phyloP scores from a whole-genome alignment of 2,888 invertebrate species.

The Hirtodrosophila confusa region DNA sequence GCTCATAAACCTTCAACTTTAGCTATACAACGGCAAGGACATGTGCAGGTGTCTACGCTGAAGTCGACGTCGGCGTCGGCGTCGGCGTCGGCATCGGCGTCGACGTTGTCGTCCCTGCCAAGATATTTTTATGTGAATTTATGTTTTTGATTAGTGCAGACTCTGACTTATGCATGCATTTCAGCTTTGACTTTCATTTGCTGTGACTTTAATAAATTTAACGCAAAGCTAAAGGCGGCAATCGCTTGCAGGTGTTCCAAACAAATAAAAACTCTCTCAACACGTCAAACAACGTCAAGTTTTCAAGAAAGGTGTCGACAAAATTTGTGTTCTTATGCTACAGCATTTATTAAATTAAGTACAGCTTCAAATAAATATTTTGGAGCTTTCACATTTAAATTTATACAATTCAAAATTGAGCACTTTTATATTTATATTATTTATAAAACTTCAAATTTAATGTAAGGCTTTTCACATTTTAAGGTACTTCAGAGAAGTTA shows the following conservation, averaged over 20 bases:
- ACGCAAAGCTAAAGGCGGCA: slow-evolving; percentile 16
- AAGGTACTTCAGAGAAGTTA: no score
- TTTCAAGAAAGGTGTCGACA: no score
- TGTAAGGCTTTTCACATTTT: no score
- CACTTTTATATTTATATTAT: no score
- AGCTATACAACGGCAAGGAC: slow-evolving; percentile 61
- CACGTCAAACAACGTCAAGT: no score
- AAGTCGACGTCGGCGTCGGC: slow-evolving; percentile 11
- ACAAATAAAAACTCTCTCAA: neutral
- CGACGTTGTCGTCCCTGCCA: slow-evolving; percentile 24
- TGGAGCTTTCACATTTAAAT: no score
- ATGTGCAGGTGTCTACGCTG: slow-evolving; percentile 65
- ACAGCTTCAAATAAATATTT: no score
- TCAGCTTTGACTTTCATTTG: slow-evolving; percentile 54
- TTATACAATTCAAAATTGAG: no score
- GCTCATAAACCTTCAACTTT: slow-evolving; percentile 78
- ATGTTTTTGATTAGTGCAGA: slow-evolving; percentile 77
- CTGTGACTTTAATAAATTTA: slow-evolving; percentile 63
- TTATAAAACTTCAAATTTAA: no score
- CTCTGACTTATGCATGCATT: slow-evolving; percentile 73
- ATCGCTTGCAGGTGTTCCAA: slow-evolving; percentile 17
- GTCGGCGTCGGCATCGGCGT: slow-evolving; percentile 21
- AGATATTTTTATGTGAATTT: slow-evolving; percentile 76
- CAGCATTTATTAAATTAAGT: no score
- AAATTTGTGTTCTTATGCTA: no score